These are phyloP conservation scores for Aphelenchoides fujianensis DNA, from an alignment of 1,140 invertebrate species.

Conservation along the genomic window DNA sequence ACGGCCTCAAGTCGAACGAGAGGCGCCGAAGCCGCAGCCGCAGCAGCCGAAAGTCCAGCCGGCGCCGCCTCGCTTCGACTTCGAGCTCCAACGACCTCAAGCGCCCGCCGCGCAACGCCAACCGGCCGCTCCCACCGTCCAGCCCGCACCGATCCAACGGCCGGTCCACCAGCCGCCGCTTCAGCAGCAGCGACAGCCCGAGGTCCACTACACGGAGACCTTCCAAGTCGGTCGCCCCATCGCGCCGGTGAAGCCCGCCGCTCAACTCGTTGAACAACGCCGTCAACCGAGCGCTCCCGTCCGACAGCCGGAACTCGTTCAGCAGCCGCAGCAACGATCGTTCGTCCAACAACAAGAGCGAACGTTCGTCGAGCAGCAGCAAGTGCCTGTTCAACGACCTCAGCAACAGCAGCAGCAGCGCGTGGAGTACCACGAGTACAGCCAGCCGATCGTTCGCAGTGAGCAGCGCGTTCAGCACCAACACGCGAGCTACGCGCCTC, in stretches of 20 bases:
- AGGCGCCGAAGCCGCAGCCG: constrained; percentile 23
- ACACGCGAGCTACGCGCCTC: background rate
- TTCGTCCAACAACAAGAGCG: background rate
- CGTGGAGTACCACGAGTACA: constrained; percentile 7
- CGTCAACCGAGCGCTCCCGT: too few species aligned
- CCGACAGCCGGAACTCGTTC: too few species aligned
- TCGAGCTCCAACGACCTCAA: background rate
- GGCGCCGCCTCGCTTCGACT: constrained; percentile 26
- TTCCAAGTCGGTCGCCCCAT: background rate
- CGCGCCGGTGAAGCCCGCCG: background rate
- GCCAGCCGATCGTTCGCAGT: background rate
- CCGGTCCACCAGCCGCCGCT: background rate
- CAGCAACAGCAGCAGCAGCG: background rate
- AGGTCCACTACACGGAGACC: constrained; percentile 5
- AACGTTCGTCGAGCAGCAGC: background rate
- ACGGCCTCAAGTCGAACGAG: constrained; percentile 4
- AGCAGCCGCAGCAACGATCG: too few species aligned
- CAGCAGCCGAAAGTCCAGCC: constrained; percentile 41
- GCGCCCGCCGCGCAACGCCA: constrained; percentile 12
- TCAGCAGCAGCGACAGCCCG: constrained; percentile 9
- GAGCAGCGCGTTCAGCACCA: background rate
- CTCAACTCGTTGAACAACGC: too few species aligned
- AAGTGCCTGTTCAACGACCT: constrained; percentile 2
- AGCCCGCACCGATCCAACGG: constrained; percentile 17
- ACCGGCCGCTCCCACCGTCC: background rate